Conservation (phyloP, 1,140 invertebrate species). For the Holcopasites calliopsidis region DNA sequence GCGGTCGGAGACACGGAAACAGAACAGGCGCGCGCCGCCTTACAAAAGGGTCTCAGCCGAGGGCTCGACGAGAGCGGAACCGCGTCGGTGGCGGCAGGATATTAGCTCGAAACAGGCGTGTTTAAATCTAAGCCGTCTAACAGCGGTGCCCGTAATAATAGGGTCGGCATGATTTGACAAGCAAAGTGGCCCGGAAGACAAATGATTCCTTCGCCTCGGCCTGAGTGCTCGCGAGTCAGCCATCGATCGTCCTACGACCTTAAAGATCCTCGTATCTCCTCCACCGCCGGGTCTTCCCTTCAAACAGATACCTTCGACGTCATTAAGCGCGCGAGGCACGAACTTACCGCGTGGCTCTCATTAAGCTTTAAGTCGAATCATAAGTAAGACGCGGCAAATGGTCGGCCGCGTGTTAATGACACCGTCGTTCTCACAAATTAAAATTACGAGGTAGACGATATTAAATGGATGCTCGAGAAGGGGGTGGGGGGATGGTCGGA, state of each 20-base stretch:
- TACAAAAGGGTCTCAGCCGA: constrained; percentile 2
- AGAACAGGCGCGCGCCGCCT: background rate
- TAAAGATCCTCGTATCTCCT: constrained; percentile 30
- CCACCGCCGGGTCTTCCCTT: constrained; percentile 25
- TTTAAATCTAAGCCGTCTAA: constrained; percentile 58
- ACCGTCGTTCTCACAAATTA: constrained; percentile 38
- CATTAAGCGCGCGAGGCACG: constrained; percentile 48
- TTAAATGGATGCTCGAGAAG: constrained; percentile 24
- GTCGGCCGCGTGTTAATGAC: constrained; percentile 40
- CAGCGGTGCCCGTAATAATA: constrained; percentile 46
- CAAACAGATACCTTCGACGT: constrained; percentile 52
- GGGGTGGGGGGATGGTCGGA: background rate
- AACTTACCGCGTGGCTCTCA: constrained; percentile 45
- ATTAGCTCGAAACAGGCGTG: constrained; percentile 52
- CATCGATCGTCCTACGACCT: constrained; percentile 56
- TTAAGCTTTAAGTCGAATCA: constrained; percentile 53
- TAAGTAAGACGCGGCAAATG: constrained; percentile 55
- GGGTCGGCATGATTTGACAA: constrained; percentile 61
- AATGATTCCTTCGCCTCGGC: constrained; percentile 61
- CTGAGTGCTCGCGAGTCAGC: constrained; percentile 17
- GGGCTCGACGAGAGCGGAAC: constrained; percentile 25
- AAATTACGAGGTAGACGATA: constrained; percentile 47
- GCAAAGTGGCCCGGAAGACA: constrained; percentile 69
- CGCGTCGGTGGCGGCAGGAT: constrained; percentile 36
- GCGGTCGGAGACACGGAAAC: too few relatives aligned